Evolutionary conservation across 2,113 vertebrate species (phyloP).

Genomic region (Chascanopsetta lugubris): DNA sequence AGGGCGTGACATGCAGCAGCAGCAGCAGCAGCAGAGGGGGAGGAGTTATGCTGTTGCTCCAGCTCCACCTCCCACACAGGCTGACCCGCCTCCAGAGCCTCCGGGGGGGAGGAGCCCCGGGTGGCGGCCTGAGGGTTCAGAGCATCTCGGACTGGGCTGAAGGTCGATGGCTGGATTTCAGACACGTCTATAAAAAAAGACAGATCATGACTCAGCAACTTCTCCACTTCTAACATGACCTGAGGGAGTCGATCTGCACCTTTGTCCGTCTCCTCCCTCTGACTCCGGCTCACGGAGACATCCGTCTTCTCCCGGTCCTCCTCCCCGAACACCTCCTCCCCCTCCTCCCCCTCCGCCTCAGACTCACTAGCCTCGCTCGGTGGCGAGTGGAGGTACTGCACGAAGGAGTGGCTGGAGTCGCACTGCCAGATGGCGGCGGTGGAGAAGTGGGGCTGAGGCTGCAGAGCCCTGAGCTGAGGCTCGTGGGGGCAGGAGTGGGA

Average conservation of each 20-base stretch:
- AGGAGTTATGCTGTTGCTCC: conserved; percentile 52
- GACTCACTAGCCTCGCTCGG: conserved; percentile 82
- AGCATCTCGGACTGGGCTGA: conserved; percentile 30
- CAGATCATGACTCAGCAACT: background rate
- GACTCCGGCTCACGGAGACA: conserved; percentile 16
- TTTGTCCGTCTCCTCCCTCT: conserved; percentile 52
- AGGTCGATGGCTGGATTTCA: conserved; percentile 22
- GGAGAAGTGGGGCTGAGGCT: conserved; percentile 82
- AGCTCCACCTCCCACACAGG: conserved; percentile 76
- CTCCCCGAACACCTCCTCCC: conserved; percentile 41
- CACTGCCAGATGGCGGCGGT: conserved; percentile 90
- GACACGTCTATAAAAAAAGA: conserved; percentile 13
- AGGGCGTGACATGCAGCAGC: conserved; percentile 26
- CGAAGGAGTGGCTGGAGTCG: conserved; percentile 86
- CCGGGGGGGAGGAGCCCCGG: conserved; percentile 39
- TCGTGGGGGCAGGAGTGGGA: conserved; percentile 85
- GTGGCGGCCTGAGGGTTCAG: conserved; percentile 31
- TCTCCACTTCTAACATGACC: too few relatives aligned
- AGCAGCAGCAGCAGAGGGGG: too few relatives aligned
- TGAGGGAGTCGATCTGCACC: too few relatives aligned
- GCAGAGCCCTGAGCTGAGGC: conserved; percentile 84
- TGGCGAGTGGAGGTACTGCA: conserved; percentile 86
- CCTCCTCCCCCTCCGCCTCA: conserved; percentile 70
- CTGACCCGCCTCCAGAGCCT: conserved; percentile 34
- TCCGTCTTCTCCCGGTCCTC: conserved; percentile 18